Evolutionary conservation across 2,888 invertebrate species (phyloP), one percentile per base, ranked within the genome.

Genomic region (Acrocyrtus sp.): DNA sequence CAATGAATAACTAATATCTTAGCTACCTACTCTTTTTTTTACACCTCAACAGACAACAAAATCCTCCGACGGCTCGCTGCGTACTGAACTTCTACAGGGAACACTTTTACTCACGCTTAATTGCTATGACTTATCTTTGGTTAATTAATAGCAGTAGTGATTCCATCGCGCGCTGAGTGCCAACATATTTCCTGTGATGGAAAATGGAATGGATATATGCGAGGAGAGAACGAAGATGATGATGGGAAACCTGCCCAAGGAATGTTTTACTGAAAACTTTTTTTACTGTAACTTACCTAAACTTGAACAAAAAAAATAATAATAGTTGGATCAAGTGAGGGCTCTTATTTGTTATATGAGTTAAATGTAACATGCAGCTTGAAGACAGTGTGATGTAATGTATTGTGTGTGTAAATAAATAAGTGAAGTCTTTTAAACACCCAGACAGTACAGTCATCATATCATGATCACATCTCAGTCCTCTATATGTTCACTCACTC

Each of bases 231-330:
- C 53, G 26, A 24, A n/a, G 10, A 17, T 56, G 56, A 34, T 34
- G 19, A 39, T 45, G 56, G 47, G n/a, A 45, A 66, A 57, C 66
- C 66, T 66, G 66, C 48, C 29, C 29, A 48, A 57, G 27, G 66
- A 66, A 66, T 66, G 66, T 26, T 56, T 8, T 5, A 66, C 51
- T 45, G n/a, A n/a, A n/a, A n/a, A n/a, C n/a, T n/a, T n/a, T n/a
- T 22, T 26, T 58, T 47, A 48, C 56, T 66, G 66, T 66, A 66
- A 66, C 66, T 45, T 51, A 34, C 34, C 5, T 8, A 34, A 34
- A 34, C 34, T 34, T 34, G 6, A 12, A 34, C 34, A 34, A 34
- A 34, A 34, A 34, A 34, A 34, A n/a, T n/a, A n/a, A n/a, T n/a
- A n/a, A n/a, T n/a, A n/a, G n/a, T 34, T 8, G 34, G 34, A 34